Percentiles rank a stretch among this genome's conserved stretches.
These are phyloP conservation scores for Drosophila eohydei DNA, from an alignment of 2,888 invertebrate genomes.

Conservation along the genomic window DNA sequence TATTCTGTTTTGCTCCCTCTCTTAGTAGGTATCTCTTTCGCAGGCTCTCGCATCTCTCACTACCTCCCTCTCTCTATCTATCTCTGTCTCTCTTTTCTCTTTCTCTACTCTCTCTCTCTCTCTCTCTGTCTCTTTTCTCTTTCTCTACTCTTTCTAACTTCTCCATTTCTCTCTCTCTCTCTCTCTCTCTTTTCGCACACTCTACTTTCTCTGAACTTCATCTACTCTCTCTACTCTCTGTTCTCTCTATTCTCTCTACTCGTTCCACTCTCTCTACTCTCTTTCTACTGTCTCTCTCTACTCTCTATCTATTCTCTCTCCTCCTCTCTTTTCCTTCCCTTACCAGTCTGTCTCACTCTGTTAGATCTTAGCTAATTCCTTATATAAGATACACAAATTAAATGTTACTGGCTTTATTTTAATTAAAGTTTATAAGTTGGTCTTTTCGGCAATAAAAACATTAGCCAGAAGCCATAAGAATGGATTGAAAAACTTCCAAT, in stretches of 20 bases:
- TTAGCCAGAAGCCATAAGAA: constrained; percentile 21
- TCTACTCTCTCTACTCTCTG: too few species aligned
- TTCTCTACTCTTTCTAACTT: too few species aligned
- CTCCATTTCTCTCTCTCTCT: too few species aligned
- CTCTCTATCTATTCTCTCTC: too few species aligned
- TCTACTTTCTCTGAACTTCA: too few species aligned
- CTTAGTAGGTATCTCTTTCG: too few species aligned
- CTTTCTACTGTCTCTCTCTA: too few species aligned
- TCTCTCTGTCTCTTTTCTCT: neutral
- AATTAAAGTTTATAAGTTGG: constrained; percentile 1
- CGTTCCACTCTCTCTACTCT: too few species aligned
- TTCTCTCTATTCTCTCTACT: too few species aligned
- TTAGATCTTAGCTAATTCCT: neutral
- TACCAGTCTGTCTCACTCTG: neutral
- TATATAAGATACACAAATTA: neutral
- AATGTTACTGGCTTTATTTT: constrained; percentile 7
- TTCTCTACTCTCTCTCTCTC: neutral
- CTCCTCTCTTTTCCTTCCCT: neutral
- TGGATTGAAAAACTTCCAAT: constrained; percentile 39
- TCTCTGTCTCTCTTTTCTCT: too few species aligned
- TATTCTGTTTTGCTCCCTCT: too few species aligned
- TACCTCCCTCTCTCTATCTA: neutral
- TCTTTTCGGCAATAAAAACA: constrained; percentile 20
- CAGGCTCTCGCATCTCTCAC: too few species aligned
- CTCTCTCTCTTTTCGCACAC: neutral